Evolutionary conservation across 2,113 vertebrate species (phyloP).

Genomic region (Zingel zingel): DNA sequence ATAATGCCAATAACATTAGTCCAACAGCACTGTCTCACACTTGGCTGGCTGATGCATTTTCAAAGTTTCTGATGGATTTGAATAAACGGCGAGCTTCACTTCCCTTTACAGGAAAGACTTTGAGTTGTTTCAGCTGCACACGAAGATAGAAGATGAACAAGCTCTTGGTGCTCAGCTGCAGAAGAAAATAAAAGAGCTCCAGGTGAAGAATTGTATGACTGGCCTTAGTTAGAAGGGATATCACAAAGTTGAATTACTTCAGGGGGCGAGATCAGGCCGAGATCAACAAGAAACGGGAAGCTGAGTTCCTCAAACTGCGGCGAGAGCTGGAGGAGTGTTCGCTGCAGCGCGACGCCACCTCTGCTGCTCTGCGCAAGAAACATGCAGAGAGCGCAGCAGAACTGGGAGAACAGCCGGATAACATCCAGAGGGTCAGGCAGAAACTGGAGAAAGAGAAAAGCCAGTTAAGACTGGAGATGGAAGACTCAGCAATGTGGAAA

Average conservation of each 20-base stretch:
- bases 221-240: background rate
- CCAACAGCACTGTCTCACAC: background rate
- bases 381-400: constrained; percentile 81
- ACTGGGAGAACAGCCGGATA: constrained; percentile 83
- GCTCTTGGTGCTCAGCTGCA: constrained; percentile 65
- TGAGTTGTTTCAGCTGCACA: constrained; percentile 72
- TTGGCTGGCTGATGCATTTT: background rate
- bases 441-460: constrained; percentile 79
- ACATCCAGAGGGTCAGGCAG: constrained; percentile 80
- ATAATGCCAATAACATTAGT: too few species aligned
- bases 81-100: background rate
- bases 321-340: constrained; percentile 84
- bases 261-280: constrained; percentile 55
- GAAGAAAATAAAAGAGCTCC: constrained; percentile 73
- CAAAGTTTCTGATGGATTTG: background rate
- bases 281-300: constrained; percentile 84
- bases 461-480: constrained; percentile 84
- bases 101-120: constrained; percentile 72
- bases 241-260: background rate
- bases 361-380: constrained; percentile 81
- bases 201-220: constrained; percentile 18
- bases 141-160: constrained; percentile 74
- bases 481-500: constrained; percentile 79
- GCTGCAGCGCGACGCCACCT: constrained; percentile 83
- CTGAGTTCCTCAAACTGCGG: constrained; percentile 83